These are phyloP conservation scores for Martes martes DNA, from an alignment of 2,113 vertebrate species.

Conservation along the genomic window DNA sequence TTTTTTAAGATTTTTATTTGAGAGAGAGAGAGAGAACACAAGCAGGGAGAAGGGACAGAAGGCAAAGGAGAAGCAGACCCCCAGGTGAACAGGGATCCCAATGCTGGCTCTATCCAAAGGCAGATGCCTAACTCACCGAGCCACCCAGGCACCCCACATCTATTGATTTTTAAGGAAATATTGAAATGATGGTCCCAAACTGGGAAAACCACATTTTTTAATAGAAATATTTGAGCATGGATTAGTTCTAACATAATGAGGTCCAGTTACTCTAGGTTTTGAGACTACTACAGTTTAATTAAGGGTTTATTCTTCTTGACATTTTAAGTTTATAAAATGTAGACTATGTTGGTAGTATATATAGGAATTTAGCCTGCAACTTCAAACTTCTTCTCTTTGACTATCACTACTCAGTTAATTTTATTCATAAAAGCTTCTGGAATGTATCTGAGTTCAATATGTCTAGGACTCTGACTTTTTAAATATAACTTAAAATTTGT, in stretches of 20 bases:
- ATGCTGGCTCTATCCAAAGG: background rate
- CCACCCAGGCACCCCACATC: background rate
- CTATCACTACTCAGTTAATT: background rate
- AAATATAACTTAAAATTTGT: background rate
- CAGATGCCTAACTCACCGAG: background rate
- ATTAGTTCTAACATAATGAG: background rate
- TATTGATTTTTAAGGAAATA: constrained; percentile 46
- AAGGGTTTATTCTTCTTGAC: background rate
- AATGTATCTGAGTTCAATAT: background rate
- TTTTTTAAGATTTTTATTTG: background rate
- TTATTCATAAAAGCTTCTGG: background rate
- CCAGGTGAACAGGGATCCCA: background rate
- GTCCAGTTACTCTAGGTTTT: background rate
- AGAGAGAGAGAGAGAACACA: background rate
- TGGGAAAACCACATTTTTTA: background rate
- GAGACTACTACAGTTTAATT: background rate
- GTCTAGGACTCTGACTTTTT: background rate
- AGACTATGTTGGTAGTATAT: background rate
- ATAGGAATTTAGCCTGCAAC: background rate
- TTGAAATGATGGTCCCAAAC: background rate
- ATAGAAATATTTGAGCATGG: background rate
- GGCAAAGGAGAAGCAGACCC: too few relatives aligned
- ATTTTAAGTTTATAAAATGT: background rate
- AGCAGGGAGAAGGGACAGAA: background rate
- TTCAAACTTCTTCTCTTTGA: background rate